Conservation (phyloP, 2,113 vertebrate species). For the Heliornis fulica region DNA sequence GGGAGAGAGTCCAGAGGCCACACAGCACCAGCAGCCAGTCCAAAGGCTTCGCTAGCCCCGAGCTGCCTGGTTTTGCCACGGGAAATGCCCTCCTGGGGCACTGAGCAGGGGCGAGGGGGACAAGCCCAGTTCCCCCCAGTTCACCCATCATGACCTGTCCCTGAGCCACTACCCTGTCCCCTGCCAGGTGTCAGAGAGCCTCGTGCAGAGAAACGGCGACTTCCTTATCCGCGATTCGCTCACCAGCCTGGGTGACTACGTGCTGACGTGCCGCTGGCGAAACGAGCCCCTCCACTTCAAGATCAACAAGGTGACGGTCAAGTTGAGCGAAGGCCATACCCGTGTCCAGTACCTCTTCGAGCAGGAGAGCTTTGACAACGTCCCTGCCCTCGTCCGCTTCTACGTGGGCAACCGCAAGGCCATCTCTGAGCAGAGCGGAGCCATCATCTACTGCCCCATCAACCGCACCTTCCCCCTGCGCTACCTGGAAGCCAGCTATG, state of each 20-base stretch:
- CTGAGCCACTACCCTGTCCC: not conserved
- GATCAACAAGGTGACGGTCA: constrained; percentile 94
- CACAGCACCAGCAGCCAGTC: not conserved
- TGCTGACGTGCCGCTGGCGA: constrained; percentile 92
- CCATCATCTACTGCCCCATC: constrained; percentile 93
- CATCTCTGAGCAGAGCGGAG: constrained; percentile 85
- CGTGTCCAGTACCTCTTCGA: constrained; percentile 91
- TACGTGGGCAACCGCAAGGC: constrained; percentile 89
- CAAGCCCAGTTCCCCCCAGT: accelerated
- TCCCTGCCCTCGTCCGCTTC: constrained; percentile 88
- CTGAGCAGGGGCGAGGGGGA: not conserved
- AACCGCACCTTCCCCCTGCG: constrained; percentile 94
- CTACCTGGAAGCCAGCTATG: constrained; percentile 95
- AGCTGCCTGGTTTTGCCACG: not conserved
- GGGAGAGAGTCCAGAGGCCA: not conserved
- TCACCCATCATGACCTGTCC: not conserved
- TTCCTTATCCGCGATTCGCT: constrained; percentile 94
- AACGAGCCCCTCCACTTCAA: constrained; percentile 92
- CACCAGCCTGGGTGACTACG: constrained; percentile 88
- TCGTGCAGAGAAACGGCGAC: constrained; percentile 90
- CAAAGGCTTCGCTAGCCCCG: not conserved
- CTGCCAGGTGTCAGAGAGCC: constrained; percentile 87
- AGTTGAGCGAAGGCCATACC: constrained; percentile 83
- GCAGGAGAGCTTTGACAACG: constrained; percentile 90
- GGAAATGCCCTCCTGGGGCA: not conserved